Evolutionary conservation across 2,888 invertebrate genomes (phyloP).

Genomic region (Chalcosyrphus nemorum): DNA sequence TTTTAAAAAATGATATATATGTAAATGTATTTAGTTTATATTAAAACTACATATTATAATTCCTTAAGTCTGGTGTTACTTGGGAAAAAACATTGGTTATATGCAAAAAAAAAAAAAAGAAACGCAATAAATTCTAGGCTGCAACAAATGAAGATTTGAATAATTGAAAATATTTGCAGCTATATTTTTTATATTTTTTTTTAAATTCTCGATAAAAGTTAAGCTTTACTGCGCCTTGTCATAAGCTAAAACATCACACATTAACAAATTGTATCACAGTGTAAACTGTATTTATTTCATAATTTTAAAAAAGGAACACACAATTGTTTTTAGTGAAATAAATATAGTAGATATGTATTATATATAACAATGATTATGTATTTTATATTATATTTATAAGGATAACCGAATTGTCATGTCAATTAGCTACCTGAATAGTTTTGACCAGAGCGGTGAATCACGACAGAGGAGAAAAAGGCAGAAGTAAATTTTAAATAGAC

Average conservation of each 20-base stretch:
- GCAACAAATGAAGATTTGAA: no score
- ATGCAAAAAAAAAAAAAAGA: not conserved
- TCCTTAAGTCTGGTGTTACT: not conserved
- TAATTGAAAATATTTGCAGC: no score
- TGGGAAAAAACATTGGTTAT: not conserved
- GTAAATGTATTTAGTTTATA: not conserved
- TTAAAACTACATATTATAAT: not conserved
- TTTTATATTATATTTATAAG: no score
- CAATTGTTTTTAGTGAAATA: not conserved
- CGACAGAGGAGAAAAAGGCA: no score
- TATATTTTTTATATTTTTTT: no score
- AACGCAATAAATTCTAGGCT: no score
- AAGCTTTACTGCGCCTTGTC: not conserved
- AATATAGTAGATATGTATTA: not conserved
- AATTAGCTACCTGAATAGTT: no score
- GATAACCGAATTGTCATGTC: no score
- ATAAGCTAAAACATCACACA: not conserved
- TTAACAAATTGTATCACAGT: not conserved
- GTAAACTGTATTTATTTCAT: not conserved
- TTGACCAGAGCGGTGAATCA: no score
- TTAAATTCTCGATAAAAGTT: no score
- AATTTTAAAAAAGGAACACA: not conserved
- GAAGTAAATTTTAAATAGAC: no score
- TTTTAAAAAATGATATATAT: slow-evolving; percentile 25
- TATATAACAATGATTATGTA: not conserved